These are phyloP conservation scores for Bombus cullumanus DNA, from an alignment of 1,140 invertebrate species.

Conservation along the genomic window DNA sequence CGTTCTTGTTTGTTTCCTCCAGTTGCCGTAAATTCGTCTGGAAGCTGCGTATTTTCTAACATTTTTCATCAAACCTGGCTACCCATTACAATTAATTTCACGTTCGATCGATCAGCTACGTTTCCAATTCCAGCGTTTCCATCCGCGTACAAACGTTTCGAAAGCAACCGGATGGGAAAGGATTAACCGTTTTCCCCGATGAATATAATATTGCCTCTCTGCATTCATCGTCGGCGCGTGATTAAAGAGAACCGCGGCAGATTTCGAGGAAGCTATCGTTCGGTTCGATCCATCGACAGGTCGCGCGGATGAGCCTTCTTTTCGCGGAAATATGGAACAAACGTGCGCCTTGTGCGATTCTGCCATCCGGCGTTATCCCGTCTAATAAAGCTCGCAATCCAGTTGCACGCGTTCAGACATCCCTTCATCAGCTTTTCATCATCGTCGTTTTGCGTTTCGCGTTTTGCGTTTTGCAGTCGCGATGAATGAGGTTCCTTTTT, in stretches of 20 bases:
- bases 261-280: constrained; percentile 17
- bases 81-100: not conserved
- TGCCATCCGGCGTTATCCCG: constrained; percentile 11
- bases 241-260: constrained; percentile 34
- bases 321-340: constrained; percentile 50
- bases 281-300: constrained; percentile 8
- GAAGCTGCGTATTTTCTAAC: not conserved
- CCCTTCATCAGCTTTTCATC: constrained; percentile 43
- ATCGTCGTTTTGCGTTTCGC: constrained; percentile 19
- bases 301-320: not conserved
- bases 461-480: constrained; percentile 26
- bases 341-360: constrained; percentile 25
- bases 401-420: constrained; percentile 24
- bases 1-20: no score
- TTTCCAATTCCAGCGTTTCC: constrained; percentile 11
- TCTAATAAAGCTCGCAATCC: constrained; percentile 47
- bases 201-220: not conserved
- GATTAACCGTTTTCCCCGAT: not conserved
- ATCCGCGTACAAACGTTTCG: not conserved
- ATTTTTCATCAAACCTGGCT: not conserved
- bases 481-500: constrained; percentile 6
- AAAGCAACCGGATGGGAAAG: not conserved
- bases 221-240: constrained; percentile 4
- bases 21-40: not conserved
- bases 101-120: not conserved